Evolutionary conservation across 2,113 vertebrate genomes (phyloP), one percentile per base, ranked within the genome.

Genomic region (Globicephala melas): DNA sequence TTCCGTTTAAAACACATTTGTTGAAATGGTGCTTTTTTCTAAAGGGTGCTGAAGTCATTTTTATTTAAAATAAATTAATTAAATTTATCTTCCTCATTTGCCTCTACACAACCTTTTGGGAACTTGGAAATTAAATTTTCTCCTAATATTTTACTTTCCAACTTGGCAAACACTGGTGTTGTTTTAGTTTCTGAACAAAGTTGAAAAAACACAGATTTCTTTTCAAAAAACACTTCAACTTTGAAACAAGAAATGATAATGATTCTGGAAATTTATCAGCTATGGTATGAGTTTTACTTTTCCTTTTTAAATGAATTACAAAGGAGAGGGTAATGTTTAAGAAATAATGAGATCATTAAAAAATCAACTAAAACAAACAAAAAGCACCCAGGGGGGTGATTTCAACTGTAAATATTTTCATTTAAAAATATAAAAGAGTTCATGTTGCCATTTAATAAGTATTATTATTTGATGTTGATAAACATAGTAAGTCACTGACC

Each of bases 11-110:
- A 98, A 97, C 76, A 97, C 83, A 82, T 98, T 98, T 98, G 82
- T 93, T 97, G 93, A 89, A 98, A 98, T 97, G 98, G 95, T n/a
- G 50, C 76, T 93, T 94, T 77, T 96, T 94, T 97, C 33, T 96
- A 98, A 98, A 98, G 97, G 98, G 97, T 95, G 98, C 1, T 44
- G 96, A 97, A 98, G 98, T 98, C 98, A 98, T 98, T 97, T 97
- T 97, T 98, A 98, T 98, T 98, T 98, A 94, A 96, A 97, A 96
- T 86, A 95, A 97, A 97, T 96, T 96, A 97, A 98, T 97, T 97
- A 97, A 93, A 97, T 93, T 96, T 97, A 90, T 97, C 97, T 94
- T 94, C 31, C 58, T 94, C 83, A 96, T 97, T 98, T 97, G 96
- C 90, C 90, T 97, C 71, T 73, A 87, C 44, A 67, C 92, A 97